Base-by-base conservation (phyloP, 35 echinoderm and acorn worm genomes). In the Antedon bifida region DNA sequence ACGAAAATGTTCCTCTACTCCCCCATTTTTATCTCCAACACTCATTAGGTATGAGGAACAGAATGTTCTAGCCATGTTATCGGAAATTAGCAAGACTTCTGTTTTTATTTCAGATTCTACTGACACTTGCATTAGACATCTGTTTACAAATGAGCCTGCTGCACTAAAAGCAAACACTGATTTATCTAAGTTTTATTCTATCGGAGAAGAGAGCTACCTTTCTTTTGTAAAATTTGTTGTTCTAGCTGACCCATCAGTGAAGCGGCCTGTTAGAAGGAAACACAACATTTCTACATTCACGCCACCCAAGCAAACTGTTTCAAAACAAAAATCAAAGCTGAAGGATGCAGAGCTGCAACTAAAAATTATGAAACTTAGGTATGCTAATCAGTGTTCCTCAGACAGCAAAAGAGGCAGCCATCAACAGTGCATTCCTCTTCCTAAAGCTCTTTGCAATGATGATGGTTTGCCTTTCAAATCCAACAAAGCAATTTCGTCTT, bases 321-420 rank as follows among this genome's bases (percentile, higher is more conserved):
- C 30, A 2, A 85, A 76, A 30, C 32, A 77, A 16, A 73, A 34
- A 8, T 36, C 75, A 29, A 64, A 77, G 77, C 30, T 85, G 14
- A 85, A 85, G 77, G 83, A 85, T 39, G n/a, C 75, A 23, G 39
- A 77, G 77, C 74, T 85, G 1, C 86, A 88, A 36, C 82, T 88
- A 7, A 29, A 82, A 35, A 46, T 73, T 82, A 55, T 73, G 82
- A 23, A 80, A 79, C 28, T 75, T 16, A 34, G 82, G 79, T 0
- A 82, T 46, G 38, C 30, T 33, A 19, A 82, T 55, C 32, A 42
- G 77, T 44, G 36, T 45, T 30, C 82, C 82, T 29, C 44, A 75
- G 0, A 5, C 30, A 30, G 76, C n/a, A 16, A 17, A 35, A 21
- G 78, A 90, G 39, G 79, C 85, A 79, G 26, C 85, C n/a, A n/a